These are phyloP conservation scores for Drosophila sproati DNA, from an alignment of 1,140 invertebrate species.

Conservation along the genomic window DNA sequence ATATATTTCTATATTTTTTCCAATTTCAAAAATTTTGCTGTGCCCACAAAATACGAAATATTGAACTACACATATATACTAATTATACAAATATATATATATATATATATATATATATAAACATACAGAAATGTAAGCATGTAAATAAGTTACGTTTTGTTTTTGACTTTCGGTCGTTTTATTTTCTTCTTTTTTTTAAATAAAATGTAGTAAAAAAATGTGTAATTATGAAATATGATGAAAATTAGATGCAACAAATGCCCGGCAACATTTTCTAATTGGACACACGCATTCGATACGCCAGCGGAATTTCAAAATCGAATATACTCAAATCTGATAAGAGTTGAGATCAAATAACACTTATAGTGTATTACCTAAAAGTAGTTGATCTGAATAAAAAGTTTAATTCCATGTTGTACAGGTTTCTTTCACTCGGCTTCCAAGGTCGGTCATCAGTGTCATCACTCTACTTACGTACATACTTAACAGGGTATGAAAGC, in stretches of 20 bases:
- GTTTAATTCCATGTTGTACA: too few relatives aligned
- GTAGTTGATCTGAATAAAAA: too few relatives aligned
- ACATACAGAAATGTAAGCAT: constrained; percentile 51
- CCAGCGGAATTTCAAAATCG: too few relatives aligned
- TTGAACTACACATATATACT: constrained; percentile 5
- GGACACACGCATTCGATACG: too few relatives aligned
- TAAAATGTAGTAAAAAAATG: constrained; percentile 65
- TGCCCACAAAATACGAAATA: constrained; percentile 31
- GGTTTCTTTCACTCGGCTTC: too few relatives aligned
- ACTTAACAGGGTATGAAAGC: too few relatives aligned
- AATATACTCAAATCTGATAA: too few relatives aligned
- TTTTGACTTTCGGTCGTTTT: constrained; percentile 19
- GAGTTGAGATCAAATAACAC: too few relatives aligned
- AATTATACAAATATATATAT: constrained; percentile 16
- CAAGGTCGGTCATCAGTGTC: too few relatives aligned
- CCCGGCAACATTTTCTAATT: constrained; percentile 7
- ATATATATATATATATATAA: constrained; percentile 8
- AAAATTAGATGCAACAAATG: constrained; percentile 33
- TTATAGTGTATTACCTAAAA: too few relatives aligned
- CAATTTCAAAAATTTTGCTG: constrained; percentile 35
- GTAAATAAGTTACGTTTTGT: constrained; percentile 75
- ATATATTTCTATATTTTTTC: constrained; percentile 36
- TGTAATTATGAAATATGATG: constrained; percentile 1
- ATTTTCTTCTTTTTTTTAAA: constrained; percentile 37
- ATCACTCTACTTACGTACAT: too few relatives aligned